phyloP scores from a whole-genome alignment of 2,797 vertebrate genomes.

The Notamacropus eugenii region DNA sequence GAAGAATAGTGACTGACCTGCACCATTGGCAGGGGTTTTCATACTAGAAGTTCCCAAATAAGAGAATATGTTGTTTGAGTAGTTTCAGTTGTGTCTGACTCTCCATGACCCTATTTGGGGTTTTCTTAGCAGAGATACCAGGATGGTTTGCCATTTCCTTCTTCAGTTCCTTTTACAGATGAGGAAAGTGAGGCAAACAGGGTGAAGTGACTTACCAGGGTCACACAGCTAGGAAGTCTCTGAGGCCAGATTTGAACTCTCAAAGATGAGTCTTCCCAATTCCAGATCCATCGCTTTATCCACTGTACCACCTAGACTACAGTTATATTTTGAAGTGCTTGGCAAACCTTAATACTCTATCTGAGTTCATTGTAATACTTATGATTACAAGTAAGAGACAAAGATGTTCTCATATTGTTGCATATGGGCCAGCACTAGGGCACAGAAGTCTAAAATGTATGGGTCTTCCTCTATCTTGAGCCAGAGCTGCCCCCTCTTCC shows the following conservation, averaged over 20 bases:
- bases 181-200: background rate
- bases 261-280: background rate
- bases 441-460: background rate
- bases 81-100: background rate
- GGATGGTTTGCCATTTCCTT: background rate
- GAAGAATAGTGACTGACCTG: background rate
- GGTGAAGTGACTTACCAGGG: background rate
- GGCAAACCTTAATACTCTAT: background rate
- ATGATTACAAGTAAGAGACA: background rate
- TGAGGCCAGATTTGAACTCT: background rate
- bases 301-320: background rate
- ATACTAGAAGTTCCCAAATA: background rate
- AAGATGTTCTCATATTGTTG: background rate
- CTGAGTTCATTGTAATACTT: background rate
- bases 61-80: background rate
- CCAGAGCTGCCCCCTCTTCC: too few species aligned
- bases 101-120: background rate
- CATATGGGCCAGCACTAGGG: background rate
- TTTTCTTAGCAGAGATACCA: background rate
- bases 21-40: background rate
- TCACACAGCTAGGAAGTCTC: background rate
- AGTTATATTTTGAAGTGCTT: background rate
- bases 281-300: background rate
- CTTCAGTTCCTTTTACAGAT: background rate
- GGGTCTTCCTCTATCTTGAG: background rate